phyloP scores from a whole-genome alignment of 2,113 vertebrate genomes.

The Prionailurus viverrinus region DNA sequence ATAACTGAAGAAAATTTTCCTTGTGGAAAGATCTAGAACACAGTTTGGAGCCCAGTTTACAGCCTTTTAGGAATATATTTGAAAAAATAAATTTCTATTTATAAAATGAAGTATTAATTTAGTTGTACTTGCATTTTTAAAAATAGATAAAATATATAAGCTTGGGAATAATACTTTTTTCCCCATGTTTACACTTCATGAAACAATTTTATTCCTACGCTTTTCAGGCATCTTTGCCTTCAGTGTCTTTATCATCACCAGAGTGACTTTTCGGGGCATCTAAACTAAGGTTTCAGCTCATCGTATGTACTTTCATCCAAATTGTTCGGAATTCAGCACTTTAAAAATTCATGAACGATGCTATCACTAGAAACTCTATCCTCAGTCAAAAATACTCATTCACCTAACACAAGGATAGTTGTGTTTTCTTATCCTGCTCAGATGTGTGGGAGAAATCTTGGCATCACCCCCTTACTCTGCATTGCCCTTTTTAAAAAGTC shows the following conservation, averaged over 20 bases:
- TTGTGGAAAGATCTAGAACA: neutral
- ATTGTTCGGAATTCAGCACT: neutral
- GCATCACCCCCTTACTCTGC: neutral
- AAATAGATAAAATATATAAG: neutral
- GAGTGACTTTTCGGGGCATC: neutral
- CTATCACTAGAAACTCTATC: neutral
- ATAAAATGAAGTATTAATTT: neutral
- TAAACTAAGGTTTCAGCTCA: neutral
- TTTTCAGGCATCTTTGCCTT: neutral
- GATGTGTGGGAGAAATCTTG: neutral
- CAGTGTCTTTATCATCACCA: neutral
- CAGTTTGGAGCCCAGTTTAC: neutral
- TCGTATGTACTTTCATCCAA: neutral
- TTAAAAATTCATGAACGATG: neutral
- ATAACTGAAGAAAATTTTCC: neutral
- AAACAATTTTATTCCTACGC: neutral
- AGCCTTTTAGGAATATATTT: neutral
- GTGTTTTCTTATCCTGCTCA: neutral
- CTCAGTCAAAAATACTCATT: neutral
- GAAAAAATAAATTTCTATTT: neutral
- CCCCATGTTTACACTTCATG: neutral
- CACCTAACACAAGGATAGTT: neutral
- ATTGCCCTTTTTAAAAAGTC: neutral
- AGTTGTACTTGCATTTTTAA: neutral
- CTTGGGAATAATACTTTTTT: neutral